A percentile compares a stretch with the other conserved stretches of the same genome.
These are phyloP conservation scores for Diarsia dahlii DNA, from an alignment of 2,888 invertebrate genomes.

Conservation along the genomic window DNA sequence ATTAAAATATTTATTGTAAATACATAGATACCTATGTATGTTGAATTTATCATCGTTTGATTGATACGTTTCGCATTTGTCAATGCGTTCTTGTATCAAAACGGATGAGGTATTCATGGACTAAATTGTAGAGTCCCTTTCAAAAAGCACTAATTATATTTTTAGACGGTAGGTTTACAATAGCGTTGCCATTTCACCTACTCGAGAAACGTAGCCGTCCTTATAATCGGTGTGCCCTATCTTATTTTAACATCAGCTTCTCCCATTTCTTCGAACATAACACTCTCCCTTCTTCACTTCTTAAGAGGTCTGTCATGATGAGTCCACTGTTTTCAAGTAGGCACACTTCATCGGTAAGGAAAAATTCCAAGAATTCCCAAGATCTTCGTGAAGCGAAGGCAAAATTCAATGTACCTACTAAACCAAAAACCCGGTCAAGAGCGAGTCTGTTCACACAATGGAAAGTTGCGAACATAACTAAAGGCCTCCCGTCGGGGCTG, in stretches of 20 bases:
- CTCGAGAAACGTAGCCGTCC: constrained; percentile 8
- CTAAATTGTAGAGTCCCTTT: background rate
- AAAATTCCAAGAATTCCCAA: background rate
- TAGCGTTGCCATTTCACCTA: background rate
- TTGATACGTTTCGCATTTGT: background rate
- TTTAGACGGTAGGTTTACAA: background rate
- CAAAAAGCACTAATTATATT: background rate
- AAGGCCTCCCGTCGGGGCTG: background rate
- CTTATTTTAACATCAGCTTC: constrained; percentile 36
- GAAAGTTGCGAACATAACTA: background rate
- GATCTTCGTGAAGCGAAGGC: background rate
- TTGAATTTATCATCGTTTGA: background rate
- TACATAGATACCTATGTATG: background rate
- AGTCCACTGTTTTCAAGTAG: constrained; percentile 15
- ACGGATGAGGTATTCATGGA: background rate
- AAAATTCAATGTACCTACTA: background rate
- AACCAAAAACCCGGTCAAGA: background rate
- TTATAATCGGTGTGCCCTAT: constrained; percentile 44
- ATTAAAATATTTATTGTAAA: background rate
- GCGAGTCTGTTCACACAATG: background rate
- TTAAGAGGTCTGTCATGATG: constrained; percentile 20
- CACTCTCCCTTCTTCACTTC: constrained; percentile 7
- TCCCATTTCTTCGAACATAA: constrained; percentile 24
- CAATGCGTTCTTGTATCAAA: background rate
- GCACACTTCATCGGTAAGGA: background rate